These are phyloP conservation scores for Sarcophaga caerulescens DNA, from an alignment of 2,888 invertebrate genomes.

Conservation along the genomic window DNA sequence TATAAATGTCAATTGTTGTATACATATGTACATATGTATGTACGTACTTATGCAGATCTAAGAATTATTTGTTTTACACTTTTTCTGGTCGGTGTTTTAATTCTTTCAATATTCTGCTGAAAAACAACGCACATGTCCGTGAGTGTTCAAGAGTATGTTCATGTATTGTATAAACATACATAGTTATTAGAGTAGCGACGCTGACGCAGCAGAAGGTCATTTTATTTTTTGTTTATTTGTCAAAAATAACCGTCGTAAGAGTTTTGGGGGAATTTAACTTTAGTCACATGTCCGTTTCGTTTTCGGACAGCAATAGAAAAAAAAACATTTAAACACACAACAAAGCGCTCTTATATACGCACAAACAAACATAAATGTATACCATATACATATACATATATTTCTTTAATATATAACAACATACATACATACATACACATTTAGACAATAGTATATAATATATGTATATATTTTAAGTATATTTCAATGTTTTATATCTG, in stretches of 20 bases:
- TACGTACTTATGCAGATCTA: not conserved
- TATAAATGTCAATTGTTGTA: no score
- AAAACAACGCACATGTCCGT: not conserved
- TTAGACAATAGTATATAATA: not conserved
- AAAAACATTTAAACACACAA: not conserved
- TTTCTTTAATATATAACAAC: not conserved
- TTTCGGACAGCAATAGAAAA: constrained; percentile 39
- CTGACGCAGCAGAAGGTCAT: constrained; percentile 42
- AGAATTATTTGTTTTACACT: not conserved
- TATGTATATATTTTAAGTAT: not conserved
- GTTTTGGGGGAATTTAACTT: constrained; percentile 39
- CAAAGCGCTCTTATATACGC: not conserved
- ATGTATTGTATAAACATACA: not conserved
- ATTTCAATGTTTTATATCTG: not conserved
- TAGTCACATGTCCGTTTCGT: constrained; percentile 40
- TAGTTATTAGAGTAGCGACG: constrained; percentile 1
- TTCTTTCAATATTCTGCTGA: not conserved
- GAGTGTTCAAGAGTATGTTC: not conserved
- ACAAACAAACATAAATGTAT: not conserved
- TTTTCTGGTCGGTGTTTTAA: not conserved
- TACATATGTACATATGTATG: not conserved
- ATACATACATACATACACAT: not conserved
- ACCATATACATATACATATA: no score
- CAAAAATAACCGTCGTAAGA: constrained; percentile 34
- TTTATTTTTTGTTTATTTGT: constrained; percentile 22